These are phyloP conservation scores for Synanthedon vespiformis DNA, from an alignment of 2,888 invertebrate species.

Conservation along the genomic window DNA sequence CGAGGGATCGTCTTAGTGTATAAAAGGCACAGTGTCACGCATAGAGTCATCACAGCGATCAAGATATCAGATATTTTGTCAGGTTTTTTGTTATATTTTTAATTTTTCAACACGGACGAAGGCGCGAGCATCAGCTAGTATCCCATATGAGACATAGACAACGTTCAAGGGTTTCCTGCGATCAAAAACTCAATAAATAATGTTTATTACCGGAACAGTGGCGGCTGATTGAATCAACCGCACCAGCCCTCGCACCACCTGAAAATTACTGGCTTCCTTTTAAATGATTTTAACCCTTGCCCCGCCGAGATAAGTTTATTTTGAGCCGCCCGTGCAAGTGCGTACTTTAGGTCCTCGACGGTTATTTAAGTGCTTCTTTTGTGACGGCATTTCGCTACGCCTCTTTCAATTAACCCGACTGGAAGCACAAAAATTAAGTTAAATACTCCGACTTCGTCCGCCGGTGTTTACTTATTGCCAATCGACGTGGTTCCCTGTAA, in stretches of 20 bases:
- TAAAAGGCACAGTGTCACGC: too few relatives aligned
- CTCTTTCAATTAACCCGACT: slow-evolving; percentile 59
- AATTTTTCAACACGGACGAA: too few relatives aligned
- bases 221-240: slow-evolving; percentile 58
- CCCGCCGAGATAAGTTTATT: slow-evolving; percentile 67
- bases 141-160: too few relatives aligned
- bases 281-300: slow-evolving; percentile 59
- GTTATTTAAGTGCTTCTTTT: slow-evolving; percentile 68
- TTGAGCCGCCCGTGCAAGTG: slow-evolving; percentile 55
- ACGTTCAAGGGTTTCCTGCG: slow-evolving; percentile 7
- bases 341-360: slow-evolving; percentile 6
- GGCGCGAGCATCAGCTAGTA: too few relatives aligned
- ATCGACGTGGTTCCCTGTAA: slow-evolving; percentile 46
- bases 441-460: slow-evolving; percentile 55
- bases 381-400: slow-evolving; percentile 59
- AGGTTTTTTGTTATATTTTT: too few relatives aligned
- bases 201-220: slow-evolving; percentile 48
- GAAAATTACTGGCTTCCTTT: slow-evolving; percentile 51
- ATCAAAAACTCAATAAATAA: slow-evolving; percentile 60
- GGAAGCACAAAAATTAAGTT: slow-evolving; percentile 70
- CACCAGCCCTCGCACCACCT: slow-evolving; percentile 47
- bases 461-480: slow-evolving; percentile 61
- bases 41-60: too few relatives aligned
- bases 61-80: too few relatives aligned
- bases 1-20: too few relatives aligned